Base-by-base conservation (phyloP, 2,888 invertebrate species). In the Andrena bicolor region DNA sequence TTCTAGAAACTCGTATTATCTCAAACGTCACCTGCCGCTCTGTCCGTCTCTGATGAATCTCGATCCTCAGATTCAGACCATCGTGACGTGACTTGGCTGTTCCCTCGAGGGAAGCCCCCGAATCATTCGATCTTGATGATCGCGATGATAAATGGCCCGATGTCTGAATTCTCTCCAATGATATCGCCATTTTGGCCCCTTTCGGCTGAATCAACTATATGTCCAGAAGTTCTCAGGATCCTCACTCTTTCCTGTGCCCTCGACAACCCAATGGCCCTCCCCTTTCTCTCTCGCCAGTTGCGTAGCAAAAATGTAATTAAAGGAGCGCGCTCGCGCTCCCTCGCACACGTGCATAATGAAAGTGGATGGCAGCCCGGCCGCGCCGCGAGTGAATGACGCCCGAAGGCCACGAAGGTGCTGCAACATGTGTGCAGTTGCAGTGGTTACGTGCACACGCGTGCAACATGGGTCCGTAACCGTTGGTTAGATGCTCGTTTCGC, bases 221-320 rank as follows among this genome's bases (percentile, higher is more conserved):
- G 30, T 26, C 72, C 72, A 30, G 61, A 64, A 58, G 48, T 76
- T 73, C 82, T 56, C 72, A 28, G 81, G 76, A 65, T 75, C 69
- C 41, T 6, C 13, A 7, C 32, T 61, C 64, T 64, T 23, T 69
- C 28, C 63, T 51, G 26, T 60, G 26, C 77, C 64, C 63, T 48
- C 60, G 68, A 65, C 35, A 65, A 75, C 30, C 74, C 77, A 53
- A 7, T 56, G 16, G 30, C 61, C 13, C 32, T 51, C 30, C 16
- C 20, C 69, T 74, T 73, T 83, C 61, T 88, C 86, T 85, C 86
- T 85, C 63, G 64, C 56, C 86, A 70, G 85, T 85, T 78, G 78
- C 89, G 87, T 90, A 90, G 91, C 87, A 92, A 92, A 92, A 93
- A 92, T 91, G 90, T 90, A 92, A 92, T 92, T 92, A 92, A 92